Evolutionary conservation across 2,113 vertebrate species (phyloP).

Genomic region (Cynocephalus volans): DNA sequence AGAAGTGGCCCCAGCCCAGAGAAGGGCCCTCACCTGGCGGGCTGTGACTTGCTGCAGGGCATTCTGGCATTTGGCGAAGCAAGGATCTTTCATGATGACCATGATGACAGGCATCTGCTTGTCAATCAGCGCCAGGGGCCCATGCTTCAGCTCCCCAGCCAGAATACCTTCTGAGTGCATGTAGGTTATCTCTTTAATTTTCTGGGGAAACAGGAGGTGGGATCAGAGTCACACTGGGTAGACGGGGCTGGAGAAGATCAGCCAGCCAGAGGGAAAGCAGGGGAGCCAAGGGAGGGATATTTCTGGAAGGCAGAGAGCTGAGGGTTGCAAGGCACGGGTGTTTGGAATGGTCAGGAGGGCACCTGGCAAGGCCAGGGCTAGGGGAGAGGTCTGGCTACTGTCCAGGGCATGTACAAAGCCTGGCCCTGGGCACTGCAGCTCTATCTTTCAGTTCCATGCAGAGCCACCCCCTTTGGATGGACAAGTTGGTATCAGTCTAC

Average conservation of each 20-base stretch:
- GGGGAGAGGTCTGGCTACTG: not conserved
- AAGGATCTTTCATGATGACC: conserved; percentile 97
- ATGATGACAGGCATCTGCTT: conserved; percentile 99
- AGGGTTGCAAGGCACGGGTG: not conserved
- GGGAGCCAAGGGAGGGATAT: not conserved
- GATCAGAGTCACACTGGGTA: not conserved
- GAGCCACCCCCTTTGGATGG: not conserved
- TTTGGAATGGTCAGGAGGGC: not conserved
- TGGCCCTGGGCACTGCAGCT: not conserved
- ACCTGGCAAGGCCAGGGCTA: not conserved
- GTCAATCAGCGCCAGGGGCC: conserved; percentile 96
- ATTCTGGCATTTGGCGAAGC: conserved; percentile 97
- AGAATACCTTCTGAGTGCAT: conserved; percentile 99
- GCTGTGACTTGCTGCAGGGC: conserved; percentile 97
- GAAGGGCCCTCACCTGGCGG: conserved; percentile 91
- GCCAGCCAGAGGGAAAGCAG: not conserved
- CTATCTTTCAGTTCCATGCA: not conserved
- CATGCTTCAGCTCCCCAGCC: conserved; percentile 97
- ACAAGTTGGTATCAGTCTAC: not conserved
- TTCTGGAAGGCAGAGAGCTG: not conserved
- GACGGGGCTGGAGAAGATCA: not conserved
- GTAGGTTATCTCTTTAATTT: conserved; percentile 99
- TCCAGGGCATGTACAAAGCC: not conserved
- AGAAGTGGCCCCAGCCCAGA: too few species aligned
- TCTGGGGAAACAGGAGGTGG: conserved; percentile 87